A percentile compares a stretch with the other conserved stretches of the same genome.
These are phyloP conservation scores for Takifugu bimaculatus DNA, from an alignment of 2,113 vertebrate genomes.

Conservation along the genomic window DNA sequence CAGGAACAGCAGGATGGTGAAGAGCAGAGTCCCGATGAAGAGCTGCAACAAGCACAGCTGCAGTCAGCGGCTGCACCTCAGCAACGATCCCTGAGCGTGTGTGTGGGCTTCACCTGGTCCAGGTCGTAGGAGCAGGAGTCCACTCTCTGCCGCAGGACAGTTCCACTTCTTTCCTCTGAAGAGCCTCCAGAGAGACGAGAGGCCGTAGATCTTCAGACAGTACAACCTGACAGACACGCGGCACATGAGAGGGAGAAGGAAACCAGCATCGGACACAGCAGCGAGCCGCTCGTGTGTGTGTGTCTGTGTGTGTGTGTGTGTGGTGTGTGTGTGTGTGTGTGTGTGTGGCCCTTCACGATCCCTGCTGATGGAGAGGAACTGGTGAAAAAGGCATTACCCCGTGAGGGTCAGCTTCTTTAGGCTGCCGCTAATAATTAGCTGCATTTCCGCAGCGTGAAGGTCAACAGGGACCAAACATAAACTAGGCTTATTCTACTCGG, in stretches of 20 bases:
- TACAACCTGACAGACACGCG: conserved; percentile 79
- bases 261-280: not conserved
- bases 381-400: too few species aligned
- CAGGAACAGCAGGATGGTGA: conserved; percentile 92
- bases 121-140: conserved; percentile 97
- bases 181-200: conserved; percentile 95
- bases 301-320: too few species aligned
- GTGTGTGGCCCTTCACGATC: too few species aligned
- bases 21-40: conserved; percentile 93
- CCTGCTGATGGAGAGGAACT: too few species aligned
- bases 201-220: conserved; percentile 89
- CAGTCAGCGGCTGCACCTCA: not conserved
- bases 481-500: too few species aligned
- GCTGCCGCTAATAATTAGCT: too few species aligned
- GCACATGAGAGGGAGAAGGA: not conserved
- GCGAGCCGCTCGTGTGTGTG: too few species aligned
- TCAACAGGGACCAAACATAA: too few species aligned
- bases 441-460: too few species aligned
- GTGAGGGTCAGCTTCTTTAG: too few species aligned
- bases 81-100: not conserved
- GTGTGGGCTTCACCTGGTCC: conserved; percentile 82
- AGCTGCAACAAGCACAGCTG: conserved; percentile 70
- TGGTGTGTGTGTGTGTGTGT: too few species aligned
- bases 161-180: conserved; percentile 99
- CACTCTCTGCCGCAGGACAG: conserved; percentile 88